phyloP scores from a whole-genome alignment of 2,888 invertebrate genomes.

The Xestia rhomboidea region DNA sequence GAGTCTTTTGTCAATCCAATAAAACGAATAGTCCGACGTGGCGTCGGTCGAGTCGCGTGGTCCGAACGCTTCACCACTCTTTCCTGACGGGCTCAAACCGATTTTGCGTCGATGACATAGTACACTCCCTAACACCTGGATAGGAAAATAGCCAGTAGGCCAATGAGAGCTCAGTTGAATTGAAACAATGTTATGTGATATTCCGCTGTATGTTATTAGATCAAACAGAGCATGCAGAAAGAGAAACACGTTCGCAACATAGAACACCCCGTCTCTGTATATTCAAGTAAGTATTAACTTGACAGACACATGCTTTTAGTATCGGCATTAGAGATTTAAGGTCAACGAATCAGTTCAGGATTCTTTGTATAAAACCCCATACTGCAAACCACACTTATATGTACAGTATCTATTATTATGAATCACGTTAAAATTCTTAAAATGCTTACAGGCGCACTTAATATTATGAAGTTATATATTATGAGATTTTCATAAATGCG shows the following conservation, averaged over 20 bases:
- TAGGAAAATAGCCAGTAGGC: not conserved
- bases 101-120: not conserved
- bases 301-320: not conserved
- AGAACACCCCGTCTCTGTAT: constrained; percentile 81
- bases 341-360: not conserved
- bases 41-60: not conserved
- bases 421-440: too few relatives aligned
- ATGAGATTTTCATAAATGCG: not conserved
- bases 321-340: not conserved
- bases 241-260: constrained; percentile 81
- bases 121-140: not conserved
- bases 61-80: not conserved
- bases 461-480: too few relatives aligned
- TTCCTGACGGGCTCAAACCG: not conserved
- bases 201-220: constrained; percentile 74
- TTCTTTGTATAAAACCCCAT: not conserved
- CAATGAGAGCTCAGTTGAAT: not conserved
- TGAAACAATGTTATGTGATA: constrained; percentile 36
- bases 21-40: not conserved
- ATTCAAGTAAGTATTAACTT: constrained; percentile 80
- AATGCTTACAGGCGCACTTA: too few relatives aligned
- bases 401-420: not conserved
- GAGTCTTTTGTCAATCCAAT: not conserved
- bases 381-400: not conserved
- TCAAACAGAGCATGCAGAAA: constrained; percentile 83